A percentile compares a stretch with the other conserved stretches of the same genome.
phyloP scores from a whole-genome alignment of 2,888 invertebrate genomes.

The Shargacucullia verbasci region DNA sequence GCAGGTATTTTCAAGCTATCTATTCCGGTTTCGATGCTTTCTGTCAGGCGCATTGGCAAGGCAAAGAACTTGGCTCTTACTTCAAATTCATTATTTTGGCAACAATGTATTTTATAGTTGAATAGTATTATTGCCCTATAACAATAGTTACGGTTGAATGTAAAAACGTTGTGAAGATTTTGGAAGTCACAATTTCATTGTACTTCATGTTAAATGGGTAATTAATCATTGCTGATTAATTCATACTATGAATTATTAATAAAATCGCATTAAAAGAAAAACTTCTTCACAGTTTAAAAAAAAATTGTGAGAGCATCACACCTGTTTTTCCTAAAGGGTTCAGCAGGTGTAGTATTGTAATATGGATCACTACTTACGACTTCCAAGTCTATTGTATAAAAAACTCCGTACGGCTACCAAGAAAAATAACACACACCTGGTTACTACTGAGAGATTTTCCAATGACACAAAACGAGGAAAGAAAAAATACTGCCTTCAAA shows the following conservation, averaged over 20 bases:
- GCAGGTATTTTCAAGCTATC: too few species aligned
- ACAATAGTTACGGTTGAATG: slow-evolving; percentile 9
- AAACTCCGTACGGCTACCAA: too few species aligned
- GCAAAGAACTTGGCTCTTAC: slow-evolving; percentile 1
- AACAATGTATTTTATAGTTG: slow-evolving; percentile 4
- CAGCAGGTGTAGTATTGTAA: too few species aligned
- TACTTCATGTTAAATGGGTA: slow-evolving; percentile 2
- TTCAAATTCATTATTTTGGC: neutral
- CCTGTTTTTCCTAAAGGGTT: too few species aligned
- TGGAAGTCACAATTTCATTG: slow-evolving; percentile 1
- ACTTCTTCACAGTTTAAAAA: neutral
- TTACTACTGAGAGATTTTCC: too few species aligned
- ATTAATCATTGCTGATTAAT: slow-evolving; percentile 16
- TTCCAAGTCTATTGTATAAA: too few species aligned
- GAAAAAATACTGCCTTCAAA: too few species aligned
- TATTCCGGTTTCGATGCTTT: too few species aligned
- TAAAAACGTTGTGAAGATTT: slow-evolving; percentile 14
- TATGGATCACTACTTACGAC: too few species aligned
- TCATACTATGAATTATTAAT: neutral
- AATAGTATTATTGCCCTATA: slow-evolving; percentile 4
- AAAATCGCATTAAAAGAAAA: slow-evolving; percentile 4
- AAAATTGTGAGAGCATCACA: too few species aligned
- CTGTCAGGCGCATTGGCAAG: neutral
- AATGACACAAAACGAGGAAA: too few species aligned
- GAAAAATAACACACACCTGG: too few species aligned